A percentile compares a stretch with the other conserved stretches of the same genome.
Evolutionary conservation across 2,888 invertebrate species (phyloP).

Genomic region (Thyatira batis): DNA sequence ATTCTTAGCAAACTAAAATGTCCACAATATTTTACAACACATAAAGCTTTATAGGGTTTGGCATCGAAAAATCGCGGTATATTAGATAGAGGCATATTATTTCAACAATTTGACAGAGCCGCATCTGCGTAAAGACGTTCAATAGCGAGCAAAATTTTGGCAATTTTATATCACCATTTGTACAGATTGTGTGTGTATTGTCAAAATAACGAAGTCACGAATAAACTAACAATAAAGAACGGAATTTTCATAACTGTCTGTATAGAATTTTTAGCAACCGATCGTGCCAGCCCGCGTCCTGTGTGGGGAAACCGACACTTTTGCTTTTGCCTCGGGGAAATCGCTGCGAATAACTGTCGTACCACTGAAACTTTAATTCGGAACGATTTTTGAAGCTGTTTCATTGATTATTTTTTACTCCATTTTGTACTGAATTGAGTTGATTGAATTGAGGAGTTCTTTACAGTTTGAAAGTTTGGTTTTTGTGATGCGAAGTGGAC

Average conservation of each 20-base stretch:
- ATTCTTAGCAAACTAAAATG: not conserved
- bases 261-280: not conserved
- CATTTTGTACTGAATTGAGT: not conserved
- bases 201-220: constrained; percentile 3
- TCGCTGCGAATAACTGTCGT: constrained; percentile 2
- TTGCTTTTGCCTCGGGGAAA: constrained; percentile 2
- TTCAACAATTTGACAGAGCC: not conserved
- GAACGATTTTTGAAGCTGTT: not conserved
- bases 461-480: not conserved
- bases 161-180: not conserved
- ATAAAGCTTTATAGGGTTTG: not conserved
- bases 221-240: not conserved
- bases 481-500: not conserved
- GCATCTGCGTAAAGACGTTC: not conserved
- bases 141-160: not conserved
- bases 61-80: not conserved
- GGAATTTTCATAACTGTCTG: not conserved
- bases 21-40: not conserved
- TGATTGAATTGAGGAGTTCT: not conserved
- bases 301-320: not conserved
- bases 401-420: constrained; percentile 4
- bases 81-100: not conserved
- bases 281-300: not conserved
- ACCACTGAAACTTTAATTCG: constrained; percentile 5
- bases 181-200: constrained; percentile 1